Base-by-base conservation (phyloP, 2,888 invertebrate genomes). In the Harpalus rufipes region DNA sequence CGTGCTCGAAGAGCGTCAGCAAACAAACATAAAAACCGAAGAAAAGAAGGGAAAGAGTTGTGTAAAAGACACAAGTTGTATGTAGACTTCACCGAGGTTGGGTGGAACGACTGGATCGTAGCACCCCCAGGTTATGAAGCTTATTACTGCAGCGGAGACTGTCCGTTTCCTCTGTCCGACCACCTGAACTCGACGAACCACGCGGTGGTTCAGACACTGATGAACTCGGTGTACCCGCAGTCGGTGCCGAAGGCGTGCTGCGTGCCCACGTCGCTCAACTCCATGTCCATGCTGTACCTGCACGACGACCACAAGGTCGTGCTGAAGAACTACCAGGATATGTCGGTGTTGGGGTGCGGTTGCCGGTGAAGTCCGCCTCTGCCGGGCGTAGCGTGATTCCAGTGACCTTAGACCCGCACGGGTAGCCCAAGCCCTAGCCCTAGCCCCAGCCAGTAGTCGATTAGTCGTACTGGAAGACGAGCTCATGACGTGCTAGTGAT, bases 101-200 rank as follows among this genome's bases (percentile, higher is more conserved):
- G 98, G 81, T 99, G 99, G 99, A 96, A 96, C 90, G 98, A 99
- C 92, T 99, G 99, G 99, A 98, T 99, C 89, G 97, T 99, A 74
- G 98, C 98, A 72, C 98, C 98, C 39, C 95, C 96, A 41, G 98
- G 98, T 86, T 99, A 98, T 92, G 97, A 98, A 90, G 99, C 99
- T 8, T 98, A 94, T 92, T 98, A 97, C 92, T 99, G 99, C 92
- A 95, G 96, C 89, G 99, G 99, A 32, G 97, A 97, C 90, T 99
- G 99, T 91, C 96, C 96, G 76, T 98, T 97, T 91, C 99, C 99
- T 39, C 92, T 99, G 89, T 95, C 97, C 81, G 97, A 98, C 88
- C 97, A 98, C 91, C 92, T 98, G 82, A 99, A 99, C 92, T 96
- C 98, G 87, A 99, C 99, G 86, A 99, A 99, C 91, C 99, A 99